Conservation (phyloP, 2,113 vertebrate genomes). For the Puma concolor region DNA sequence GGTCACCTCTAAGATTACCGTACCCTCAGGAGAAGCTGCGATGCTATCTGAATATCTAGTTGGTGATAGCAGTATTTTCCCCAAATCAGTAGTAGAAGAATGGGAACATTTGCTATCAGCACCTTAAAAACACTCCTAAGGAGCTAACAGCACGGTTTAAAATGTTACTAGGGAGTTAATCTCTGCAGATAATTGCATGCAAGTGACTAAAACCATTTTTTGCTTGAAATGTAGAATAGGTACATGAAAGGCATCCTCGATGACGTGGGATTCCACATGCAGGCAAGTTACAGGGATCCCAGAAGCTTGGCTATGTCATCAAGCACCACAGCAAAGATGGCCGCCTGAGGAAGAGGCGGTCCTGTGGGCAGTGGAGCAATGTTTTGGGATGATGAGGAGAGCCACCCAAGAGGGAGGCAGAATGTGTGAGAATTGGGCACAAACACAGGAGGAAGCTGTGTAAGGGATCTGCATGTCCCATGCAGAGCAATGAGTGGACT, state of each 20-base stretch:
- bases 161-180: background rate
- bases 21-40: background rate
- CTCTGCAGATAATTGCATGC: background rate
- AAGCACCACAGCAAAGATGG: background rate
- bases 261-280: background rate
- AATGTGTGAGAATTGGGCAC: background rate
- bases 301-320: background rate
- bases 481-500: background rate
- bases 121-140: background rate
- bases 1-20: background rate
- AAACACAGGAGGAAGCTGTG: background rate
- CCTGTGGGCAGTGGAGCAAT: accelerated
- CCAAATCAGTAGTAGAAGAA: background rate
- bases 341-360: background rate
- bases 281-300: background rate
- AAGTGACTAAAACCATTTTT: background rate
- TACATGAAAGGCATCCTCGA: background rate
- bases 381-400: too few relatives aligned
- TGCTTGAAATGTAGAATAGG: background rate
- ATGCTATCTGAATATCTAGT: background rate
- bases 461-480: too few relatives aligned
- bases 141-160: background rate
- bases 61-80: background rate
- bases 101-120: background rate
- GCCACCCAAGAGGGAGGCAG: background rate